These are phyloP conservation scores for Lepilemur septentrionalis DNA, from an alignment of 2,797 vertebrate genomes.

Conservation along the genomic window DNA sequence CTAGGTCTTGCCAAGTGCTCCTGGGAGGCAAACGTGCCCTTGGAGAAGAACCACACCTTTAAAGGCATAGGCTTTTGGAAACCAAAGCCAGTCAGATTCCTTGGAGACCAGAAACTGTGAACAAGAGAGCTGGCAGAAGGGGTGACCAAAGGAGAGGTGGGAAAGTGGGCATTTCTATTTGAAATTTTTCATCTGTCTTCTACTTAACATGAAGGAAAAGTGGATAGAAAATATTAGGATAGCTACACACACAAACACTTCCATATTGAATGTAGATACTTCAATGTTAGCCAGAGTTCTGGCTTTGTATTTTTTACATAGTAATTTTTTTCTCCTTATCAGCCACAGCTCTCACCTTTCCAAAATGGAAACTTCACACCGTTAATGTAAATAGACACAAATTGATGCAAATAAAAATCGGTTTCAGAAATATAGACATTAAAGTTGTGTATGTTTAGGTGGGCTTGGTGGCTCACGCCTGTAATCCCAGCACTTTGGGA, in stretches of 20 bases:
- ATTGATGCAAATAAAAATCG: constrained; percentile 9
- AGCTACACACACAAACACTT: background rate
- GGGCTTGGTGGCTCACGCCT: background rate
- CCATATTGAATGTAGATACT: background rate
- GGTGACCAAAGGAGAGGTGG: background rate
- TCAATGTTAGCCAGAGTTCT: background rate
- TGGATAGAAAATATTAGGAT: background rate
- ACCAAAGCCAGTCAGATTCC: background rate
- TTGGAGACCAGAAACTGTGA: background rate
- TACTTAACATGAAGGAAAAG: background rate
- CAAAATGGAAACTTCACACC: background rate
- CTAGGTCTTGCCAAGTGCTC: background rate
- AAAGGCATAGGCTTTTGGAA: background rate
- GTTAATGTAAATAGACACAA: background rate
- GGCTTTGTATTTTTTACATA: background rate
- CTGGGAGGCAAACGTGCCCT: background rate
- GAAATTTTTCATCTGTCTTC: background rate
- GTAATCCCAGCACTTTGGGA: background rate
- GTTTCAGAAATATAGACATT: background rate
- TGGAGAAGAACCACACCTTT: background rate
- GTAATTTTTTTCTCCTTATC: background rate
- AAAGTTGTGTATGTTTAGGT: background rate
- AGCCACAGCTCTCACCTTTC: background rate
- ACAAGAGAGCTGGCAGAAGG: background rate
- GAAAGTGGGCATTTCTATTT: background rate